Conservation (phyloP, 2,888 invertebrate species). For the Andrena minutula region DNA sequence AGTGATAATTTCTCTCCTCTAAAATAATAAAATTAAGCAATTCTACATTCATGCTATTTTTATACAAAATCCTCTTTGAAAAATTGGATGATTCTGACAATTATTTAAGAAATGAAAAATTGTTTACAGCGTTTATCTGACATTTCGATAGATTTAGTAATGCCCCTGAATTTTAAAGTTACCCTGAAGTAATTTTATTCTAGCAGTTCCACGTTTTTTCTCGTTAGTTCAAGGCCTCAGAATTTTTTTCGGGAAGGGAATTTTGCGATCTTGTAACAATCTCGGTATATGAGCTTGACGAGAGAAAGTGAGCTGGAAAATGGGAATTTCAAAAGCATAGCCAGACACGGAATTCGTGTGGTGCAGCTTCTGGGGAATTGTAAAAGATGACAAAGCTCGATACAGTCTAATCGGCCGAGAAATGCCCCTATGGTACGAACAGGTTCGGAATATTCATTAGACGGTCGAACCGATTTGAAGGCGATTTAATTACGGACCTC, state of each 20-base stretch:
- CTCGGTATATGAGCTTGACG: slow-evolving; percentile 14
- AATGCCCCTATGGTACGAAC: slow-evolving; percentile 66
- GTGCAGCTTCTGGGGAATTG: slow-evolving; percentile 43
- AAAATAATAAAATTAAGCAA: neutral
- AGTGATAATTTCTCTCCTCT: neutral
- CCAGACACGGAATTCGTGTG: slow-evolving; percentile 9
- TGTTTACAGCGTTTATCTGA: neutral
- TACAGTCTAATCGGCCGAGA: slow-evolving; percentile 68
- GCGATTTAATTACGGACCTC: slow-evolving; percentile 79
- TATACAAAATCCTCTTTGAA: neutral
- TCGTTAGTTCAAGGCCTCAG: neutral
- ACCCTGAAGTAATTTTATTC: neutral
- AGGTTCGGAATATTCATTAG: slow-evolving; percentile 80
- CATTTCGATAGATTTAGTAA: neutral
- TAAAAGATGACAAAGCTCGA: slow-evolving; percentile 63
- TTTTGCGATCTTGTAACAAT: neutral
- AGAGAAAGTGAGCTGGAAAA: slow-evolving; percentile 20
- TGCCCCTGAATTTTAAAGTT: neutral
- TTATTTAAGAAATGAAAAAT: neutral
- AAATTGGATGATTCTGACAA: neutral
- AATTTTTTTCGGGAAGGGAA: slow-evolving; percentile 5
- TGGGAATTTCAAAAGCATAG: slow-evolving; percentile 29
- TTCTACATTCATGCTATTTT: neutral
- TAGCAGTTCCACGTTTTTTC: neutral
- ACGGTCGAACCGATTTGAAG: slow-evolving; percentile 77